A percentile compares a stretch with the other conserved stretches of the same genome.
Conservation (phyloP, 1,140 invertebrate genomes). For the Zophobas atratus region DNA sequence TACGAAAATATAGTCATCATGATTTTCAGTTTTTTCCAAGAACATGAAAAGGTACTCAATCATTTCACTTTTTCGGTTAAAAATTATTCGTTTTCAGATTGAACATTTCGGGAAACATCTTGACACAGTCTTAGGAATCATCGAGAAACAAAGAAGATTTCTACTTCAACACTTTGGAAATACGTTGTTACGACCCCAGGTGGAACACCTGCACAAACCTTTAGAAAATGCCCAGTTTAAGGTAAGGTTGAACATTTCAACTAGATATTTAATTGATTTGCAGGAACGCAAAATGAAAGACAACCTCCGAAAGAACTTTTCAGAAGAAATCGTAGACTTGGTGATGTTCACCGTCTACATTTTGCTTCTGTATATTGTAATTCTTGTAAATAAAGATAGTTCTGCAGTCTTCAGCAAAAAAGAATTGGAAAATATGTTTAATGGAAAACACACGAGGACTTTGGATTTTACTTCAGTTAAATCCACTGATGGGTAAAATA, state of each 20-base stretch:
- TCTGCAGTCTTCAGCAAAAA: constrained; percentile 46
- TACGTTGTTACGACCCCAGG: constrained; percentile 55
- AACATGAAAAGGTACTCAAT: not conserved
- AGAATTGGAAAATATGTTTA: constrained; percentile 47
- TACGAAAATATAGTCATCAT: not conserved
- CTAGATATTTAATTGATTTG: not conserved
- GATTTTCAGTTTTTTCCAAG: not conserved
- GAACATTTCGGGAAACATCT: not conserved
- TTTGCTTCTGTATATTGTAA: constrained; percentile 55
- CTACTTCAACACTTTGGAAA: constrained; percentile 45
- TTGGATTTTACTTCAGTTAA: constrained; percentile 32
- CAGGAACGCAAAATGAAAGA: not conserved
- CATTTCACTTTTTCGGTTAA: not conserved
- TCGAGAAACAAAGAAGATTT: constrained; percentile 26
- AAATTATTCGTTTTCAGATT: not conserved
- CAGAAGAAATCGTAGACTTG: constrained; percentile 47
- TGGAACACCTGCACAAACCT: constrained; percentile 54
- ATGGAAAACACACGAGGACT: constrained; percentile 15
- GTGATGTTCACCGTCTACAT: constrained; percentile 59
- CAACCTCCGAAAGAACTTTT: not conserved
- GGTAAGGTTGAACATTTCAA: not conserved
- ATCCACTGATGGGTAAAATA: constrained; percentile 45
- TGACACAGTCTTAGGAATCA: not conserved
- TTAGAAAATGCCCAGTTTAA: constrained; percentile 40
- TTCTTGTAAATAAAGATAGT: constrained; percentile 54